Evolutionary conservation across 1,140 invertebrate genomes (phyloP).

Genomic region (Globodera rostochiensis): DNA sequence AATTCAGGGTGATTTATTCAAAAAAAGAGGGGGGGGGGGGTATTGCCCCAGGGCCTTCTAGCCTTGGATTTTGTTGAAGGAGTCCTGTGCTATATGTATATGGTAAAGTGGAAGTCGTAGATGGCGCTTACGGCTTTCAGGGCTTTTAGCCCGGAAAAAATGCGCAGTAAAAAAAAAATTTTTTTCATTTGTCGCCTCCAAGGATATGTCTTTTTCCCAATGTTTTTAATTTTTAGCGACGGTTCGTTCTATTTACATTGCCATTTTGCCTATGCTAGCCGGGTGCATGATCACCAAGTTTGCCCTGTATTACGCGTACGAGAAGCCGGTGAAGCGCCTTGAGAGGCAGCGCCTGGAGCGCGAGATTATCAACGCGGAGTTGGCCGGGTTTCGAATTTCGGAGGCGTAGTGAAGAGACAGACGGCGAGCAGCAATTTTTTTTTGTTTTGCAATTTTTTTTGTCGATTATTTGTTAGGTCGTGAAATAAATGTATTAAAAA

Average conservation of each 20-base stretch:
- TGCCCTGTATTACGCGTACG: conserved; percentile 51
- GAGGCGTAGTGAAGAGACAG: conserved; percentile 2
- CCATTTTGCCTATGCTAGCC: background rate
- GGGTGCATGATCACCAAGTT: background rate
- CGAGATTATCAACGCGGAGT: conserved; percentile 54
- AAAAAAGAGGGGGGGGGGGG: too few relatives aligned
- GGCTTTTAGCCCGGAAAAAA: background rate
- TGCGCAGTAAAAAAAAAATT: background rate
- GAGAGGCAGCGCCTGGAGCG: conserved; percentile 48
- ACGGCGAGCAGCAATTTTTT: background rate
- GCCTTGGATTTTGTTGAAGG: too few relatives aligned
- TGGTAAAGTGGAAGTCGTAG: too few relatives aligned
- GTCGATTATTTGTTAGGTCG: too few relatives aligned
- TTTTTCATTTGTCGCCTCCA: background rate
- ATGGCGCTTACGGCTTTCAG: background rate
- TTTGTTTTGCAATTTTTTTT: background rate
- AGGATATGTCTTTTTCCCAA: too few relatives aligned
- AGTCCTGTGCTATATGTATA: too few relatives aligned
- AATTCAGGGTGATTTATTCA: too few relatives aligned
- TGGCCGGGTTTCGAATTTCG: conserved; percentile 48
- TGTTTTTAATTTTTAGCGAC: background rate
- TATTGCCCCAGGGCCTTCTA: too few relatives aligned
- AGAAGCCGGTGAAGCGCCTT: conserved; percentile 47
- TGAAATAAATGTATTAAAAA: too few relatives aligned
- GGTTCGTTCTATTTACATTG: conserved; percentile 16